These are phyloP conservation scores for Liposcelis brunnea DNA, from an alignment of 2,888 invertebrate genomes.

Conservation along the genomic window DNA sequence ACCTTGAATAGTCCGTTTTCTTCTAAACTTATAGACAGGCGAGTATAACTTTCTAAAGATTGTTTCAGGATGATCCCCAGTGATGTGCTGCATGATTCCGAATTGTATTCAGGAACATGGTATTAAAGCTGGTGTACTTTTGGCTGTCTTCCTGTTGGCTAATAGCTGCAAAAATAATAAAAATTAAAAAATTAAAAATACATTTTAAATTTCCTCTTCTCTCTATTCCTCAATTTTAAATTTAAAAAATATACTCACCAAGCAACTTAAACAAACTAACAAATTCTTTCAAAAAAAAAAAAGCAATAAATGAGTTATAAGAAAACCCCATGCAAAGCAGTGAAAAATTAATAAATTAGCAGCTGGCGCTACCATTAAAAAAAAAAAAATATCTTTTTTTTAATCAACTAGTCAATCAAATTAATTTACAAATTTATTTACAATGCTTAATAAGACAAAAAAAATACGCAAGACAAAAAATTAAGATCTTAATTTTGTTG, in stretches of 20 bases:
- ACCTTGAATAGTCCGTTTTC: constrained; percentile 61
- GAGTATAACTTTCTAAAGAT: constrained; percentile 68
- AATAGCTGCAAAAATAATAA: too few species aligned
- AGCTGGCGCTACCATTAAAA: constrained; percentile 1
- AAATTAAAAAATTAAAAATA: constrained; percentile 19
- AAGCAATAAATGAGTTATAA: constrained; percentile 11
- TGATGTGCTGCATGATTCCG: constrained; percentile 36
- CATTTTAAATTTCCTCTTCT: constrained; percentile 11
- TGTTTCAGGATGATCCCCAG: constrained; percentile 76
- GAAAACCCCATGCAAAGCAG: background rate
- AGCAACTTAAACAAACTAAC: too few species aligned
- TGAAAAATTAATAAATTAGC: constrained; percentile 1
- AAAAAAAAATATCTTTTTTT: background rate
- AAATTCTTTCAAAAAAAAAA: constrained; percentile 21
- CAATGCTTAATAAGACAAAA: background rate
- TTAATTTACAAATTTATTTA: background rate
- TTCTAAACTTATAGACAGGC: constrained; percentile 74
- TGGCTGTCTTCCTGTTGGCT: constrained; percentile 79
- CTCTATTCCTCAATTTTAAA: constrained; percentile 59
- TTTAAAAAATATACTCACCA: constrained; percentile 67
- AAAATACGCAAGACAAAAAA: too few species aligned
- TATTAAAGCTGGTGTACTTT: constrained; percentile 70
- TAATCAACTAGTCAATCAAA: background rate
- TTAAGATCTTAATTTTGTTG: too few species aligned
- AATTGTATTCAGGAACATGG: constrained; percentile 33